phyloP scores from a whole-genome alignment of 2,113 vertebrate species.

The Hypanus sabinus region DNA sequence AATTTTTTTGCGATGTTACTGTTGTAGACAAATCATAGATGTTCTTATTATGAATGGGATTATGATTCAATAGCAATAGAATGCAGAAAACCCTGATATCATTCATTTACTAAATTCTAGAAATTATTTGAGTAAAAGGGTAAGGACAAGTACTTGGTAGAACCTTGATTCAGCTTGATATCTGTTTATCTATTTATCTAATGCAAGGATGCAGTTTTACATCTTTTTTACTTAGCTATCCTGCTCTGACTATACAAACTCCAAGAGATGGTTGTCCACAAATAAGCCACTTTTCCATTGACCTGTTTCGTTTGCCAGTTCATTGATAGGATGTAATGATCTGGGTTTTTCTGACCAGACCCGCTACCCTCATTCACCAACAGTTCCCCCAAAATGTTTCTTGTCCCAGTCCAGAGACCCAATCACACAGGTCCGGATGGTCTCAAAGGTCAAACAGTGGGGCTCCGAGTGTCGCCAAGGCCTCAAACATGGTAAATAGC shows the following conservation, averaged over 20 bases:
- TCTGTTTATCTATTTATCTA: not conserved
- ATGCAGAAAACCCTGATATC: not conserved
- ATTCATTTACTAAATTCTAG: not conserved
- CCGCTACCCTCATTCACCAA: too few relatives aligned
- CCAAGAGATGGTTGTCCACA: not conserved
- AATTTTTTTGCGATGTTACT: not conserved
- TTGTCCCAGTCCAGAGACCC: too few relatives aligned
- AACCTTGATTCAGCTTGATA: not conserved
- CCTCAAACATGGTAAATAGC: too few relatives aligned
- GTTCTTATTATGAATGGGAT: not conserved
- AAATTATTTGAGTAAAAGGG: not conserved
- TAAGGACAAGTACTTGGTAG: not conserved
- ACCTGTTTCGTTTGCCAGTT: not conserved
- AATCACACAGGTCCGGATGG: too few relatives aligned
- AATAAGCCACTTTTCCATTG: not conserved
- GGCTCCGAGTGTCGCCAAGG: too few relatives aligned
- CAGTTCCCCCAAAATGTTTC: too few relatives aligned
- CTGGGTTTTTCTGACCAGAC: too few relatives aligned
- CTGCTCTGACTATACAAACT: not conserved
- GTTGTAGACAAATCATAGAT: not conserved
- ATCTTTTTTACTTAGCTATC: not conserved
- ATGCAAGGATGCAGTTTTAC: not conserved
- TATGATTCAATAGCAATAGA: not conserved
- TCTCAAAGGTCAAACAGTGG: too few relatives aligned
- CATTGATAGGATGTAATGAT: not conserved